Base-by-base conservation (phyloP, 2,888 invertebrate species). In the Cyclophora albipunctata region DNA sequence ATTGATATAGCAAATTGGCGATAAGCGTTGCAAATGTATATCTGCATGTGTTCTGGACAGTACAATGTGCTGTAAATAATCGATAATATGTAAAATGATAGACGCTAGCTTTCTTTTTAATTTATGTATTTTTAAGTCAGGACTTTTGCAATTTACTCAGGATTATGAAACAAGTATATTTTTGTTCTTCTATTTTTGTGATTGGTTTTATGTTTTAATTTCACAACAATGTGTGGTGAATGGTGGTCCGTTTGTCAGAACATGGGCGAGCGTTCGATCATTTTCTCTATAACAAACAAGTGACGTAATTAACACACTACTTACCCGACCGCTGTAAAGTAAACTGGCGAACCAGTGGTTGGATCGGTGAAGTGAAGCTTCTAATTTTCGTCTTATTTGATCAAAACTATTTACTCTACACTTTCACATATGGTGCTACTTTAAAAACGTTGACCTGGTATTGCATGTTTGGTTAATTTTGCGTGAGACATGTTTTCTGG, bases 371-470 rank as follows among this genome's bases (percentile, higher is more conserved):
- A 67, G 65, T 71, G 71, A 66, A 67, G 71, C 73, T 72, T 75
- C 75, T 74, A 73, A 77, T 81, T 78, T 80, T 74, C 70, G 60
- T 72, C 69, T 71, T 82, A 75, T 83, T 84, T 82, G 80, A 75
- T 72, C 69, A 77, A 69, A 79, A 74, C 73, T 85, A 76, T 84
- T 84, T 84, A 78, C 70, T 77, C 75, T 78, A 69, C 73, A 82
- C 85, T 85, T 86, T 86, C 85, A 77, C 84, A 70, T 74, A 63
- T 75, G 73, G 78, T 73, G 84, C 84, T 84, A 84, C 83, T 84
- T 82, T 79, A 78, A 79, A 85, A 81, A 74, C 82, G 79, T 81
- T 83, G 82, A 83, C 81, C 81, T 75, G 80, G 72, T 77, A 76
- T 66, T 69, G 64, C 75, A 69, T 76, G 75, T 76, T 81, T 76